Percentiles rank a stretch among this genome's conserved stretches.
These are phyloP conservation scores for Heterocephalus glaber DNA, from an alignment of 2,113 vertebrate genomes.

Conservation along the genomic window DNA sequence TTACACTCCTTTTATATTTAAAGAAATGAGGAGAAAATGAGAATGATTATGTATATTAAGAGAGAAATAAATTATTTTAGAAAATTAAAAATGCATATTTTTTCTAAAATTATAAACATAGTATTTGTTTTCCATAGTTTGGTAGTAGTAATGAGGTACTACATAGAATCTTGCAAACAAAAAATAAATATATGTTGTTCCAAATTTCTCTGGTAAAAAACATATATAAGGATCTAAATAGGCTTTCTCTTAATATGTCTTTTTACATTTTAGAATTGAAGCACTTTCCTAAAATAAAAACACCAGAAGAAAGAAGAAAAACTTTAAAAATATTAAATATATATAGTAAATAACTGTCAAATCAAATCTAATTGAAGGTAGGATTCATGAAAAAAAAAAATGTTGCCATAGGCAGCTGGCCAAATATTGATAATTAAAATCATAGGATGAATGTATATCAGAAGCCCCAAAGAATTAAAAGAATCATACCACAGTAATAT, in stretches of 20 bases:
- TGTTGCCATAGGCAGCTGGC: background rate
- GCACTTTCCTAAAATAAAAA: background rate
- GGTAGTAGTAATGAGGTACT: background rate
- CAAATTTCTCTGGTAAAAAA: background rate
- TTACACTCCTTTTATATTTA: background rate
- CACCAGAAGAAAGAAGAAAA: background rate
- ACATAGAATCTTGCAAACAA: background rate
- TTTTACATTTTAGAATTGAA: background rate
- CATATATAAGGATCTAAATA: background rate
- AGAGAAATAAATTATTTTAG: background rate
- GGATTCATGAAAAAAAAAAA: background rate
- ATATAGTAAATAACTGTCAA: background rate
- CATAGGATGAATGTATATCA: background rate
- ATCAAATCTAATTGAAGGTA: background rate
- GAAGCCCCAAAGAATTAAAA: background rate
- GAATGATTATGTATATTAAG: background rate
- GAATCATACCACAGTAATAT: too few species aligned
- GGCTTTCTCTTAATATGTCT: background rate
- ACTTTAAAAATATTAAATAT: background rate
- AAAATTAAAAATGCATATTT: background rate
- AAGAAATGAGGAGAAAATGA: background rate
- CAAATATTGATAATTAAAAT: background rate
- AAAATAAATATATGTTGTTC: background rate
- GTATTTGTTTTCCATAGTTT: background rate
- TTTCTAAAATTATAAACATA: background rate